These are phyloP conservation scores for Sinocyclocheilus rhinocerous DNA, from an alignment of 2,113 vertebrate species.

Conservation along the genomic window DNA sequence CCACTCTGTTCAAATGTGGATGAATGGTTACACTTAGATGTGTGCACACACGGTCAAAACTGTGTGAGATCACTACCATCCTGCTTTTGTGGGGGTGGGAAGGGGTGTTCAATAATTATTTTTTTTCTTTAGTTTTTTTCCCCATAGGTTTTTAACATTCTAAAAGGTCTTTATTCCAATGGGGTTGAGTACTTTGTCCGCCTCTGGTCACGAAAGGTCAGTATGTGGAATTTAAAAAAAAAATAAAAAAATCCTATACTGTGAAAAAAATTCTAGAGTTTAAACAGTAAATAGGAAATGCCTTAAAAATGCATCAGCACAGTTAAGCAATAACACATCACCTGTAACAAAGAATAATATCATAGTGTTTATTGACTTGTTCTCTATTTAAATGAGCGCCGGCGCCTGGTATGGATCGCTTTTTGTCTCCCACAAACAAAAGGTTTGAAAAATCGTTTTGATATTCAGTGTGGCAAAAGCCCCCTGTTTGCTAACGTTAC, in stretches of 20 bases:
- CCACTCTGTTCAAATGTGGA: no score
- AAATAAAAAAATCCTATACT: not conserved
- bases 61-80: no score
- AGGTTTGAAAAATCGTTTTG: slow-evolving; percentile 8
- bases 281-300: not conserved
- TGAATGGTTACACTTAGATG: no score
- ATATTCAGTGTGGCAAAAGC: slow-evolving; percentile 31
- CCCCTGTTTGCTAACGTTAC: slow-evolving; percentile 17
- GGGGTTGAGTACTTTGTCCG: no score
- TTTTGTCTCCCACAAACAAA: slow-evolving; percentile 29
- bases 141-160: no score
- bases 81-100: no score
- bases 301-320: not conserved
- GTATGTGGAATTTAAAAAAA: not conserved
- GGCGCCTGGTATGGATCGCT: slow-evolving; percentile 6
- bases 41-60: no score
- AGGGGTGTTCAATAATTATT: no score
- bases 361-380: slow-evolving; percentile 20
- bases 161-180: no score
- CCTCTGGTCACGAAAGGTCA: not conserved
- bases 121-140: no score
- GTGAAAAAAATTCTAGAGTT: not conserved
- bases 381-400: slow-evolving; percentile 17
- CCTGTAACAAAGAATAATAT: not conserved
- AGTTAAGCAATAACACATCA: not conserved